A percentile compares a stretch with the other conserved stretches of the same genome.
These are phyloP conservation scores for Petroica traversi DNA, from an alignment of 2,113 vertebrate genomes.

Conservation along the genomic window DNA sequence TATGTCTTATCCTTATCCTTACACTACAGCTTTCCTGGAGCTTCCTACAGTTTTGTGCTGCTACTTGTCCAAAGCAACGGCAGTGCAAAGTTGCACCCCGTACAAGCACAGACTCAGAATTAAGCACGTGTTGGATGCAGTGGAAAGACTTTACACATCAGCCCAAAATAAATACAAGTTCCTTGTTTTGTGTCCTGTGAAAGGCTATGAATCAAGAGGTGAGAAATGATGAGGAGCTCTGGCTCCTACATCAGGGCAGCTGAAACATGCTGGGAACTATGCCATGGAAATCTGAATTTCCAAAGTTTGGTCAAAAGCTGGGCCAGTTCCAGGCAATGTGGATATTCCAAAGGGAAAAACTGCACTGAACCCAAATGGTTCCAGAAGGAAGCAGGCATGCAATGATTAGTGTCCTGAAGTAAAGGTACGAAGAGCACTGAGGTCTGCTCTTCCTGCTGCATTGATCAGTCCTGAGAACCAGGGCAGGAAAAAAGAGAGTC, in stretches of 20 bases:
- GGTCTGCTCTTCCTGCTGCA: neutral
- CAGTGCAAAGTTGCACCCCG: neutral
- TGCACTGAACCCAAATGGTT: neutral
- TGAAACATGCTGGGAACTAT: neutral
- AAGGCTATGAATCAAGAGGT: neutral
- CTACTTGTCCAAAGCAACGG: neutral
- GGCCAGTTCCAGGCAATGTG: neutral
- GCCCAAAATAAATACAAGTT: slow-evolving; percentile 1
- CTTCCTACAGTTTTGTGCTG: neutral
- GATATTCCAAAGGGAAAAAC: neutral
- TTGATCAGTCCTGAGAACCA: neutral
- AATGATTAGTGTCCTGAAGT: neutral
- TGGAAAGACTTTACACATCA: neutral
- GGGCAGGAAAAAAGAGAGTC: neutral
- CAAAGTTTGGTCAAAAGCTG: neutral
- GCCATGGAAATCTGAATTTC: neutral
- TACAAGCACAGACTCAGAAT: neutral
- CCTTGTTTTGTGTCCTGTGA: neutral
- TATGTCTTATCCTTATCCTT: neutral
- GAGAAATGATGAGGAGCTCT: neutral
- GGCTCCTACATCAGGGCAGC: neutral
- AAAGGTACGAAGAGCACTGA: fast-evolving
- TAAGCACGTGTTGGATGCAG: neutral
- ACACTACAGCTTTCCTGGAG: neutral
- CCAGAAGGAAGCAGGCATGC: neutral